A percentile compares a stretch with the other conserved stretches of the same genome.
Evolutionary conservation across 2,113 vertebrate species (phyloP).

Genomic region (Eurypyga helias): DNA sequence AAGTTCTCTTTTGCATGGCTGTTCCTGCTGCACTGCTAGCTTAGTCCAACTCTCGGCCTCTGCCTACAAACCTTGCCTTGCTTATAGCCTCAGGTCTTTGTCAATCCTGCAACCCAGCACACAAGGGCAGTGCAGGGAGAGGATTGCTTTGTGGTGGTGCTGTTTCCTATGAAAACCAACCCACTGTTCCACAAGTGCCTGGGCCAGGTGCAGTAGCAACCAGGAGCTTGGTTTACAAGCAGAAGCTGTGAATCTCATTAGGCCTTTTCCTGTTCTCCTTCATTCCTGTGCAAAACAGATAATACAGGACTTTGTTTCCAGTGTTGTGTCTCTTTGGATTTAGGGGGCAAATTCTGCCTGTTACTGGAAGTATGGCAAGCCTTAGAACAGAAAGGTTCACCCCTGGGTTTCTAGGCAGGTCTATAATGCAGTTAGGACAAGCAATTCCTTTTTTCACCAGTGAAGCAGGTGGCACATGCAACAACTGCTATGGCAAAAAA

Average conservation of each 20-base stretch:
- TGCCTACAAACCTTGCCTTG: background rate
- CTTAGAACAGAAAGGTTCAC: background rate
- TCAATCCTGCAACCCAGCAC: background rate
- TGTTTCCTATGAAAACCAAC: background rate
- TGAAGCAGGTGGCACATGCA: background rate
- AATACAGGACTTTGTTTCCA: background rate
- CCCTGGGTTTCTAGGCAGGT: background rate
- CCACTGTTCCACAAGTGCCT: background rate
- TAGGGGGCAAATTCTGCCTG: background rate
- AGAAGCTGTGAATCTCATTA: background rate
- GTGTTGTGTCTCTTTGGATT: background rate
- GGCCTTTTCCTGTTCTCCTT: background rate
- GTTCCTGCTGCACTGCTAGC: background rate
- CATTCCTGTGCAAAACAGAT: background rate
- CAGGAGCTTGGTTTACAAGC: background rate
- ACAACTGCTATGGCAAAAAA: background rate
- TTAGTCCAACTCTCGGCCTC: background rate
- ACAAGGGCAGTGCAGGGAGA: background rate
- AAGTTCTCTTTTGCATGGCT: background rate
- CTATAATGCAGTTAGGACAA: background rate
- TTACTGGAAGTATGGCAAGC: background rate
- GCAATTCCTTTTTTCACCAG: background rate
- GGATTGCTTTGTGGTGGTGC: background rate
- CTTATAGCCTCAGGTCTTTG: background rate
- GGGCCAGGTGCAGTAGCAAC: background rate